Conservation (phyloP, 1,140 invertebrate genomes). For the Heliconius hewitsoni region DNA sequence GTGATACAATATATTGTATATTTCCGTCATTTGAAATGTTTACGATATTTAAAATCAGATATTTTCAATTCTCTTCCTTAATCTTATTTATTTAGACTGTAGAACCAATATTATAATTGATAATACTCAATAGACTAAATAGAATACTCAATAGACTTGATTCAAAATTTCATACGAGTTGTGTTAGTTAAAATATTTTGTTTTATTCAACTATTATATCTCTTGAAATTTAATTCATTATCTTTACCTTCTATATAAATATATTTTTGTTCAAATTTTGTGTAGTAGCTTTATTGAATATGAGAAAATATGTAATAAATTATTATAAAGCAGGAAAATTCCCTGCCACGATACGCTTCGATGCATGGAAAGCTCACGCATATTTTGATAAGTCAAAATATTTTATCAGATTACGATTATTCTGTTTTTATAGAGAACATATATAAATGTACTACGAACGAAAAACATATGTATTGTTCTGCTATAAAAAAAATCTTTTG, state of each 20-base stretch:
- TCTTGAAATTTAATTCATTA: background rate
- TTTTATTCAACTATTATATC: too few relatives aligned
- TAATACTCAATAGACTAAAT: too few relatives aligned
- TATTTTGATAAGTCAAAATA: constrained; percentile 6
- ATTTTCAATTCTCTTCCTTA: too few relatives aligned
- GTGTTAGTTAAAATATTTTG: too few relatives aligned
- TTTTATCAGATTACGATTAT: background rate
- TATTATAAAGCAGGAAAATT: constrained; percentile 3
- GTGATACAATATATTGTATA: too few relatives aligned
- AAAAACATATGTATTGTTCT: background rate
- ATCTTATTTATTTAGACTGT: too few relatives aligned
- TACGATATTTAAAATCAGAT: too few relatives aligned
- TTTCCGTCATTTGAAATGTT: too few relatives aligned
- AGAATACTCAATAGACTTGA: too few relatives aligned
- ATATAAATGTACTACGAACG: background rate
- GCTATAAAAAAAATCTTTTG: background rate
- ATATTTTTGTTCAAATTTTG: background rate
- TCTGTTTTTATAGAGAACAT: background rate
- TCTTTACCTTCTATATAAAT: background rate
- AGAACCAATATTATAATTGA: too few relatives aligned
- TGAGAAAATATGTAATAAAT: background rate
- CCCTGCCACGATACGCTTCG: background rate
- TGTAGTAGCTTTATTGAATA: background rate
- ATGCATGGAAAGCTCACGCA: background rate
- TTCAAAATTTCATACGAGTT: too few relatives aligned